Evolutionary conservation across 2,888 invertebrate genomes (phyloP), one percentile per base, ranked within the genome.

Genomic region (Lithophane ornitopus): DNA sequence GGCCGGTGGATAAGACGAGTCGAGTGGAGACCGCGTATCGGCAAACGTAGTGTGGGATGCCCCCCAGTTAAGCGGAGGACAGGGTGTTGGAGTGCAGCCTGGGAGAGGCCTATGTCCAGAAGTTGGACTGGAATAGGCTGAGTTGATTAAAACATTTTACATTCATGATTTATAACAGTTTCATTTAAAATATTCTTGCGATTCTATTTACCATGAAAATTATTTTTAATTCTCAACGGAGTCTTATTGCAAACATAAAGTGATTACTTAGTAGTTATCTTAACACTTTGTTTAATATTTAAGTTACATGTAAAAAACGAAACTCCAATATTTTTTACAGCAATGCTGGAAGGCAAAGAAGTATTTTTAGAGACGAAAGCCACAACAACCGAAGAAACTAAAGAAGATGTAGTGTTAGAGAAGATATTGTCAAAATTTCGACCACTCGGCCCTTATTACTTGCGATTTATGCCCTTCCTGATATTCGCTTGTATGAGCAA

Each of bases 291-390:
- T 22, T 34, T 19, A 28, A 58, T 28, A 58, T 9, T 19, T 28
- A 58, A 26, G 9, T 58, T 58, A 26, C 2, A 2, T 56, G 52
- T 4, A 54, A 54, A 54, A 52, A 22, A n/a, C 52, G 11, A n/a
- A 28, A 28, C n/a, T 16, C 22, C 0, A 22, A 26, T 28, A 9
- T 62, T 3, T 54, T 19, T 34, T 65, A 46, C 74, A 77, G 84
- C 78, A 44, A 74, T 77, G 81, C 46, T 67, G 9, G 78, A 78
- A 74, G 61, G 11, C 0, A 71, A 65, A 56, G 39, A 70, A 62
- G 6, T n/a, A 26, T 69, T 52, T n/a, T 1, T 93, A 94, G 90
- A 65, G 93, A 97, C 41, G 14, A 52, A 46, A 58, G 19, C 62
- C 16, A 34, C 69, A 11, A 14, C 14, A 44, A 76, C 22, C 16